These are phyloP conservation scores for Tolmerus cingulatus DNA, from an alignment of 2,888 invertebrate genomes.

Conservation along the genomic window DNA sequence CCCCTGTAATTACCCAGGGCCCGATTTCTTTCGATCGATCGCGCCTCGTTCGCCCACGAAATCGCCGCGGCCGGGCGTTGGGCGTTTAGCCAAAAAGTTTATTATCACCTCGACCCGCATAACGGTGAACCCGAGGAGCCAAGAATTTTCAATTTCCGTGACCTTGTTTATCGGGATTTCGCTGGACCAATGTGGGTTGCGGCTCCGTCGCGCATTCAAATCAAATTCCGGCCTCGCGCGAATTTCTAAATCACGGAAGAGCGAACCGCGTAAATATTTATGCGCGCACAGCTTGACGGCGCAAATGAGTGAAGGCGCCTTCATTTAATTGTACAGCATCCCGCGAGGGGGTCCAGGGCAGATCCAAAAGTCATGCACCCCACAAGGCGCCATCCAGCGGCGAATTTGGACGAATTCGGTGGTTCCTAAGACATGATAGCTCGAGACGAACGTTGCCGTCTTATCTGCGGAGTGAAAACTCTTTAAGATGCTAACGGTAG, in stretches of 20 bases:
- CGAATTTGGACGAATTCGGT: not conserved
- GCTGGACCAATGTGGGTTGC: not conserved
- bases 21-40: not conserved
- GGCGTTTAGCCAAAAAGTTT: not conserved
- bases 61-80: not conserved
- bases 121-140: not conserved
- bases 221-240: not conserved
- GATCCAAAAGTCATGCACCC: not conserved
- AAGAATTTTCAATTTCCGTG: slow-evolving; percentile 25
- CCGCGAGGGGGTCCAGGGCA: not conserved
- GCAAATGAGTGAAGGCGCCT: not conserved
- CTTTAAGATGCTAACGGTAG: not conserved
- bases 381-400: not conserved
- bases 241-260: not conserved
- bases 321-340: not conserved
- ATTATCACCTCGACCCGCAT: not conserved
- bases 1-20: not conserved
- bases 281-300: not conserved
- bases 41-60: not conserved
- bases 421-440: not conserved
- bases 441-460: not conserved
- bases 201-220: not conserved
- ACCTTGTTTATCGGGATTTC: slow-evolving; percentile 5
- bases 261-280: not conserved
- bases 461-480: not conserved